These are phyloP conservation scores for Protobothrops flavoviridis DNA, from an alignment of 2,113 vertebrate species.

Conservation along the genomic window DNA sequence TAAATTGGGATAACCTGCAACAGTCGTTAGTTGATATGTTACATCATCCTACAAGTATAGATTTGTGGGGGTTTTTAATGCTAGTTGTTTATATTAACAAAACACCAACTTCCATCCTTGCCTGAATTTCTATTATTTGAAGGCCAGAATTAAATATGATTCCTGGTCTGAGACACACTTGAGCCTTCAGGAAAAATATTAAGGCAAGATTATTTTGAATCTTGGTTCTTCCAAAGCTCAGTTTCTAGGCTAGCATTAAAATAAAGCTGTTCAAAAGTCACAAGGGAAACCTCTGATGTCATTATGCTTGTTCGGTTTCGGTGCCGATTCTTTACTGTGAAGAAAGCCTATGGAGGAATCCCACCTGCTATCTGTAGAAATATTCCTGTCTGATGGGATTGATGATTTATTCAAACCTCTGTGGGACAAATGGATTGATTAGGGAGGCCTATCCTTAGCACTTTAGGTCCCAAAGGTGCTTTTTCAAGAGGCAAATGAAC, in stretches of 20 bases:
- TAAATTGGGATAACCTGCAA: not conserved
- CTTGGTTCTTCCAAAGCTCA: not conserved
- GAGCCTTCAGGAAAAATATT: not conserved
- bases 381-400: not conserved
- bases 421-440: not conserved
- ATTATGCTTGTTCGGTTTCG: accelerated
- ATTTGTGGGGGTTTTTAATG: not conserved
- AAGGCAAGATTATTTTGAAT: not conserved
- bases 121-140: not conserved
- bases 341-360: not conserved
- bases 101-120: not conserved
- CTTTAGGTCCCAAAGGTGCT: not conserved
- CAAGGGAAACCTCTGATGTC: not conserved
- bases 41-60: not conserved
- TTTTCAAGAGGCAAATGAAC: no score
- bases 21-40: not conserved
- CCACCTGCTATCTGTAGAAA: not conserved
- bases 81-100: not conserved
- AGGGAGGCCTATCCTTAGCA: not conserved
- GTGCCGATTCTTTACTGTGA: not conserved
- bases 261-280: not conserved
- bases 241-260: accelerated
- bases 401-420: not conserved
- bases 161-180: not conserved
- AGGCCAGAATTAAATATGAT: not conserved